Conservation (phyloP, 2,888 invertebrate genomes). For the Limenitis camilla region DNA sequence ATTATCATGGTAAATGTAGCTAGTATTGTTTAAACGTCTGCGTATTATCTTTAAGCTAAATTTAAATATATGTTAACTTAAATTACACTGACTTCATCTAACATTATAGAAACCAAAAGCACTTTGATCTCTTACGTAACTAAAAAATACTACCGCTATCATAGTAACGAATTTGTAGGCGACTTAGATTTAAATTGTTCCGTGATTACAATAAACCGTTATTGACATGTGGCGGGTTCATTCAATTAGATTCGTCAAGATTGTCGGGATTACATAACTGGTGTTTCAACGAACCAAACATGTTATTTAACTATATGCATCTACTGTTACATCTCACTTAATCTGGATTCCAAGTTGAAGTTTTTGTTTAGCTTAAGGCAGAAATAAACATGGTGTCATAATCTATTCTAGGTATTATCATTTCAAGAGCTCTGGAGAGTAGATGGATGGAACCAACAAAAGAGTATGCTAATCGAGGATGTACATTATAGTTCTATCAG, state of each 20-base stretch:
- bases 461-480: no score
- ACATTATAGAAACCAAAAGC: neutral
- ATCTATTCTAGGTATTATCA: no score
- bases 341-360: conserved; percentile 49
- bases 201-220: conserved; percentile 61
- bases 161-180: neutral
- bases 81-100: neutral
- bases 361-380: no score
- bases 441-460: no score
- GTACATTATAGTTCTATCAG: no score
- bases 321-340: conserved; percentile 50
- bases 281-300: conserved; percentile 48
- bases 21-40: conserved; percentile 33
- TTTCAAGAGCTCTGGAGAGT: no score
- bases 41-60: neutral
- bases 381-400: no score
- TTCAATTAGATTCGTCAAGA: conserved; percentile 52
- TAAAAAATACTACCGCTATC: no score
- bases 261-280: conserved; percentile 60
- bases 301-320: conserved; percentile 58
- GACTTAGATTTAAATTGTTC: conserved; percentile 36
- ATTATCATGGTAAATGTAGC: conserved; percentile 66
- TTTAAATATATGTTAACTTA: no score
- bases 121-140: no score
- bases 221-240: conserved; percentile 48